Percentiles rank a stretch among this genome's conserved stretches.
phyloP scores from a whole-genome alignment of 2,113 vertebrate species.

The Empidonax traillii region DNA sequence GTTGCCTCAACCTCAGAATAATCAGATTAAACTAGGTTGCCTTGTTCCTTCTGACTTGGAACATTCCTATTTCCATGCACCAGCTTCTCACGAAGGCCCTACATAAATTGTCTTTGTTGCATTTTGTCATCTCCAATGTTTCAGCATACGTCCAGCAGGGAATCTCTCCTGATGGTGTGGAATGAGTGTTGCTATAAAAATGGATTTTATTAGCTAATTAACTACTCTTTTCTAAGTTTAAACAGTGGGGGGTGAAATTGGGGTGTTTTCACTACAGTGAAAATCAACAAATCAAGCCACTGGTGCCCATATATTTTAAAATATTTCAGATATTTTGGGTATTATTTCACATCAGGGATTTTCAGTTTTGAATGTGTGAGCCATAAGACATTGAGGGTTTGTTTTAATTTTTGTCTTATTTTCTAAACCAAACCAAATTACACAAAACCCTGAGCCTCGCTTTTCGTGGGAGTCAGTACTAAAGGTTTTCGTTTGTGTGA shows the following conservation, averaged over 20 bases:
- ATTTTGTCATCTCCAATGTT: not conserved
- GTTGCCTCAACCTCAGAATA: slow-evolving; percentile 41
- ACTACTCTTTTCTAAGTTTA: not conserved
- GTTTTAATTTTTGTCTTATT: not conserved
- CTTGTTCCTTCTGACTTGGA: slow-evolving; percentile 18
- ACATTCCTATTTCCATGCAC: not conserved
- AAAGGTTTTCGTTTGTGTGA: not conserved
- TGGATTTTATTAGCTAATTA: not conserved
- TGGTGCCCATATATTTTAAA: not conserved
- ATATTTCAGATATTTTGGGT: not conserved
- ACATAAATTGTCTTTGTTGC: not conserved
- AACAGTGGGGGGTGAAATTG: not conserved
- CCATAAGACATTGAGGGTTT: not conserved
- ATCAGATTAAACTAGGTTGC: slow-evolving; percentile 32
- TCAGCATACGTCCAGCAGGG: not conserved
- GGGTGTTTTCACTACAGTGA: not conserved
- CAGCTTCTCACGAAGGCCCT: not conserved
- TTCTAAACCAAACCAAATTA: not conserved
- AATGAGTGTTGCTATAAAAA: not conserved
- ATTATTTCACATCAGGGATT: not conserved
- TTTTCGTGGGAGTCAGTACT: not conserved
- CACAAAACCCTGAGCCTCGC: not conserved
- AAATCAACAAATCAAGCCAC: not conserved
- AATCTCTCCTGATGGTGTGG: not conserved
- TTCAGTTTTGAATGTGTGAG: not conserved